A percentile compares a stretch with the other conserved stretches of the same genome.
These are phyloP conservation scores for Silurus lanzhouensis DNA, from an alignment of 2,797 vertebrate species.

Conservation along the genomic window DNA sequence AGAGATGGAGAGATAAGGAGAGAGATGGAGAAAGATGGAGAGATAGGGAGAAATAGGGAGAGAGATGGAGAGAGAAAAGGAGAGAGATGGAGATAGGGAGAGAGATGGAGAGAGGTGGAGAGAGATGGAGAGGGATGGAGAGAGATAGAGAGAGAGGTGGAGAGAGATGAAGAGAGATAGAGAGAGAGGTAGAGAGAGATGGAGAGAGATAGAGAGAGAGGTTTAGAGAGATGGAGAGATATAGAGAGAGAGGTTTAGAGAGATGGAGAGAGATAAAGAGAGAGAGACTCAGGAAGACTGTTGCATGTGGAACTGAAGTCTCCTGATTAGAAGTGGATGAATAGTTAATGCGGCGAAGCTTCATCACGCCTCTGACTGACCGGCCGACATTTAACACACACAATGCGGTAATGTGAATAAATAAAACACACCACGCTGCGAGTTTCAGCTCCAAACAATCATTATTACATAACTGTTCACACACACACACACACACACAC, in stretches of 20 bases:
- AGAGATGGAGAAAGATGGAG: too few species aligned
- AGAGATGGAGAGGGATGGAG: not conserved
- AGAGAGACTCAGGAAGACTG: not conserved
- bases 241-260: too few species aligned
- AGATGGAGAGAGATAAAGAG: too few species aligned
- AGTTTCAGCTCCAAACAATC: not conserved
- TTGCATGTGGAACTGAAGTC: conserved; percentile 51
- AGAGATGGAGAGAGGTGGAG: not conserved
- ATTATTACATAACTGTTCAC: not conserved
- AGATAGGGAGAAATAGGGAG: too few species aligned
- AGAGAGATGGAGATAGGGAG: too few species aligned
- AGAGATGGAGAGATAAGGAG: too few species aligned
- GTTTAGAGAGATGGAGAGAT: too few species aligned
- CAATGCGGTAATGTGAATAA: not conserved
- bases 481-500: not conserved
- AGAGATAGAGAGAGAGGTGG: not conserved
- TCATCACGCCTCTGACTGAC: conserved; percentile 30
- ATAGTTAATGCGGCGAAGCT: conserved; percentile 53
- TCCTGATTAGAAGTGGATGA: conserved; percentile 49
- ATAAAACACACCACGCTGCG: not conserved
- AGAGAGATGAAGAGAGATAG: not conserved
- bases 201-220: not conserved
- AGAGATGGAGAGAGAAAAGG: too few species aligned
- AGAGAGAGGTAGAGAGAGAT: not conserved
- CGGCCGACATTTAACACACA: not conserved